Base-by-base conservation (phyloP, 2,113 vertebrate genomes). In the Pterocles orientalis region DNA sequence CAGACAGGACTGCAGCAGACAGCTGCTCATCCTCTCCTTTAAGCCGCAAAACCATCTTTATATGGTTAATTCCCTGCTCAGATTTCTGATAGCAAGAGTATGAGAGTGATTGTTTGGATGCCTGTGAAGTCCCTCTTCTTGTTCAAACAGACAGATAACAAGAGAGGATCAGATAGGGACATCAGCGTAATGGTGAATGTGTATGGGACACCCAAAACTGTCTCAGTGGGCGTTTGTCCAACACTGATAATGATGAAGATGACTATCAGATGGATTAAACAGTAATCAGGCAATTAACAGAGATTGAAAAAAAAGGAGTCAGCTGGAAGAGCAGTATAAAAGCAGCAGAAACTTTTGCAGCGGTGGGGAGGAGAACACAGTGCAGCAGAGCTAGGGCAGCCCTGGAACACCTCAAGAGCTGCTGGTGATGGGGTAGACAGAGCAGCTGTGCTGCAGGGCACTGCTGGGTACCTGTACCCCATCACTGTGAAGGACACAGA, bases 361-460 rank as follows among this genome's bases (percentile, higher is more conserved):
- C 29, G 41, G n/a, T 21, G 25, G 8, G 6, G 11, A 90, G 3
- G 4, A 43, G 9, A 64, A 54, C 50, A 12, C 6, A 57, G 43
- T 3, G 8, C 26, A 41, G n/a, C 24, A 50, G 14, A 57, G 28
- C 12, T 24, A 82, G 36, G 25, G 15, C 43, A 54, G 28, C 18
- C 36, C 10, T 0, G 1, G 17, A 21, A 77, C 18, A 48, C 29
- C 9, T 7, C 0, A 1, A 53, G 15, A 54, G 23, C 33, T 72
- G 24, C 31, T 56, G 24, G 20, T 71, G n/a, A 58, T 36, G 24
- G 10, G 10, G 10, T 3, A 3, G n/a, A 76, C 12, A 50, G 28
- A 83, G 26, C 7, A 53, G n/a, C 28, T 39, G 54, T 13, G 26
- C 31, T 64, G 25, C 41, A 51, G 28, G 19, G 24, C 48, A 58